A percentile compares a stretch with the other conserved stretches of the same genome.
Evolutionary conservation across 2,797 vertebrate genomes (phyloP).

Genomic region (Propithecus deckenii): DNA sequence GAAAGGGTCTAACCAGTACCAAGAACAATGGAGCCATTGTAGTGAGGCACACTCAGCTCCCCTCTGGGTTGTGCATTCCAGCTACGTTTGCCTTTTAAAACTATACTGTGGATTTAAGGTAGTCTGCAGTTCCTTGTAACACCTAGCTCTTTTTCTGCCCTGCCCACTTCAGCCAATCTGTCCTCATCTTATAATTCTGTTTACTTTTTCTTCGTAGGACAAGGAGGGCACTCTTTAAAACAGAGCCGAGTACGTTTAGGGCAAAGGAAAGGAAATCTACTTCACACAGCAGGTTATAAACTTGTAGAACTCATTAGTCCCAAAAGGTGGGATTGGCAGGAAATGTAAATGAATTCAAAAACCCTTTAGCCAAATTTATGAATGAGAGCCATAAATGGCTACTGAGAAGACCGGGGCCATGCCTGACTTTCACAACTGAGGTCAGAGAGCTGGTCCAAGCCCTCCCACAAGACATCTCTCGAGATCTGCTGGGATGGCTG

Average conservation of each 20-base stretch:
- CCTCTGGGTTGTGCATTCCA: neutral
- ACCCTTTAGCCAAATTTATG: slow-evolving; percentile 66
- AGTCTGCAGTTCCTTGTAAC: slow-evolving; percentile 28
- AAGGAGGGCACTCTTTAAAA: slow-evolving; percentile 62
- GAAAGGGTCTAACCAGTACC: neutral
- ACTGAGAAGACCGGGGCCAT: neutral
- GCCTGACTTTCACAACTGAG: neutral
- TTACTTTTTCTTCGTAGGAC: slow-evolving; percentile 55
- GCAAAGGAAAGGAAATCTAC: slow-evolving; percentile 59
- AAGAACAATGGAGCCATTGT: slow-evolving; percentile 66
- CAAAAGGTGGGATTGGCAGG: slow-evolving; percentile 59
- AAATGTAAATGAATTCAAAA: slow-evolving; percentile 67
- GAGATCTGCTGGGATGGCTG: neutral
- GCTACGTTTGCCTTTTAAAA: slow-evolving; percentile 31
- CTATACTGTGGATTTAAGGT: neutral
- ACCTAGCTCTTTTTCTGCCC: slow-evolving; percentile 51
- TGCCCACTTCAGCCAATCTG: neutral
- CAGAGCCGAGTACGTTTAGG: slow-evolving; percentile 45
- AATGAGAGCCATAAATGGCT: slow-evolving; percentile 66
- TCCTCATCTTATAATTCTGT: slow-evolving; percentile 47
- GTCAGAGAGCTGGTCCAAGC: neutral
- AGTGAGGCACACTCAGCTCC: neutral
- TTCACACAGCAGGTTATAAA: slow-evolving; percentile 61
- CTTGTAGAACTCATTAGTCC: slow-evolving; percentile 62
- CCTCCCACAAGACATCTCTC: neutral